Evolutionary conservation across 2,888 invertebrate species (phyloP), one percentile per base, ranked within the genome.

Genomic region (Camponotus fellah): DNA sequence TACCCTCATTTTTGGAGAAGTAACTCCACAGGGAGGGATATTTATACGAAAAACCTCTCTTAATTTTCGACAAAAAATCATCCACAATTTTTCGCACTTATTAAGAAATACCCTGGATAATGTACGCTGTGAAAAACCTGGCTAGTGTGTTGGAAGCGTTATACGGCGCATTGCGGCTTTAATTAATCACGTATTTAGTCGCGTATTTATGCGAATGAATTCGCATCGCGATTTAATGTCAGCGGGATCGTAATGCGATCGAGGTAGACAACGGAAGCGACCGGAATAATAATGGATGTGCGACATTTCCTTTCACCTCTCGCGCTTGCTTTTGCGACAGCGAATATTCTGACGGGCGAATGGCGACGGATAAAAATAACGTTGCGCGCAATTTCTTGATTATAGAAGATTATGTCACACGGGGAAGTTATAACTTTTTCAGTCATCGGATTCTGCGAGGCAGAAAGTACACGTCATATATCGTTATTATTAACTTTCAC

Each of bases 221-320:
- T 58, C n/a, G 58, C 71, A n/a, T 58, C n/a, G 56, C 79, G 79
- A 37, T 80, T 53, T 77, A 79, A 81, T 79, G 71, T 69, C 77
- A 53, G n/a, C 49, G 37, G 17, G 46, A 56, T 77, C 77, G 71
- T 37, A 79, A 34, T 17, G 64, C 79, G 53, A 77, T 40, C 32
- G 43, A 40, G 17, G 26, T 81, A n/a, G 53, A 76, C 77, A 40
- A 10, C 81, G 81, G 64, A 81, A 81, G 21, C 60, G 64, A 56
- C 62, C 56, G 79, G 79, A 49, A 76, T 77, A 77, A 81, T 40
- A 49, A 81, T 12, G 10, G 32, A 17, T 21, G n/a, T n/a, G 71
- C 74, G 74, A 71, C 58, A 58, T 58, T 71, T 58, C 71, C 71
- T 53, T 69, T 49, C 69, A 37, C 49, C 26, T 40, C 40, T n/a